Conservation (phyloP, 2,888 invertebrate species). For the Hedychridium roseum region DNA sequence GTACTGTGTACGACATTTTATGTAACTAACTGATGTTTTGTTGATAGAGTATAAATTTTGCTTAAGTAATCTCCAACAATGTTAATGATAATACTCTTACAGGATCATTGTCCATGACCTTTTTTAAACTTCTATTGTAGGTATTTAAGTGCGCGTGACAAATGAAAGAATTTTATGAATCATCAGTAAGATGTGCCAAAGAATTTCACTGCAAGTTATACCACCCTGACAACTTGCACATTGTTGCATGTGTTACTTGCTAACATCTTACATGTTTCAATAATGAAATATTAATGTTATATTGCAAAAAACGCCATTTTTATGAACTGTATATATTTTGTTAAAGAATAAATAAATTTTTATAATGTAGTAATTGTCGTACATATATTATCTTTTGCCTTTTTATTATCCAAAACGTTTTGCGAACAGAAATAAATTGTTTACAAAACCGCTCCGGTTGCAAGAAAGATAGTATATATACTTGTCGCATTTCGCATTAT, state of each 20-base stretch:
- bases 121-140: conserved; percentile 15
- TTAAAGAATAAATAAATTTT: conserved; percentile 49
- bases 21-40: neutral
- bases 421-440: neutral
- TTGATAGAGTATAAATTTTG: conserved; percentile 4
- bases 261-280: conserved; percentile 4
- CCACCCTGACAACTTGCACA: too few species aligned
- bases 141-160: conserved; percentile 10
- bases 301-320: conserved; percentile 17
- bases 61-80: neutral
- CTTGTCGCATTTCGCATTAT: neutral
- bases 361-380: conserved; percentile 44
- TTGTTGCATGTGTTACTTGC: conserved; percentile 3
- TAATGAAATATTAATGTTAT: conserved; percentile 7
- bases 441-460: neutral
- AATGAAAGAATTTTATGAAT: conserved; percentile 5
- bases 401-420: conserved; percentile 15
- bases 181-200: too few species aligned
- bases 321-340: conserved; percentile 28
- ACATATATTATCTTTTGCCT: conserved; percentile 34
- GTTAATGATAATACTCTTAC: neutral
- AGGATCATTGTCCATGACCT: too few species aligned
- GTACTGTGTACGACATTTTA: too few species aligned
- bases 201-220: too few species aligned
- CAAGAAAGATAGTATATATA: too few species aligned